Percentiles rank a stretch among this genome's conserved stretches.
Conservation (phyloP, 2,797 vertebrate genomes). For the Synaphobranchus kaupii region DNA sequence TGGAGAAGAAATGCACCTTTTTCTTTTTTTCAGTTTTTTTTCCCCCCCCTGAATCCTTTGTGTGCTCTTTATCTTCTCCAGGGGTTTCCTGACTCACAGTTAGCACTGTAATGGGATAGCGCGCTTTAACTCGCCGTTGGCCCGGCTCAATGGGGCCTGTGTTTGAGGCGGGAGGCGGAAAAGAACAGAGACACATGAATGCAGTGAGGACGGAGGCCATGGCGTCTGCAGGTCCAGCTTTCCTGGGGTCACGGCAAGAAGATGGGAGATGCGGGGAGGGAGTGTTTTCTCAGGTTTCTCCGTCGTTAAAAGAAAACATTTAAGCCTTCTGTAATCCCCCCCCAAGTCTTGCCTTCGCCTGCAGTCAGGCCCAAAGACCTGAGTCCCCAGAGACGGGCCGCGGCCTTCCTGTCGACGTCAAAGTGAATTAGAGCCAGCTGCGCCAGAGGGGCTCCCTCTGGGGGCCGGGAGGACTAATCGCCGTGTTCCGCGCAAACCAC, state of each 20-base stretch:
- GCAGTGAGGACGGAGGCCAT: constrained; percentile 46
- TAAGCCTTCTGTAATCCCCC: constrained; percentile 68
- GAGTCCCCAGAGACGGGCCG: constrained; percentile 60
- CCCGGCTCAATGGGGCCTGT: constrained; percentile 27
- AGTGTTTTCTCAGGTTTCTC: constrained; percentile 69
- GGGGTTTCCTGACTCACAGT: constrained; percentile 24
- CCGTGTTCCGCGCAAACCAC: constrained; percentile 64
- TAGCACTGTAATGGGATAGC: constrained; percentile 24
- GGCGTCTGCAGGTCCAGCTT: constrained; percentile 46
- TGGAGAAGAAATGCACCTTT: constrained; percentile 9
- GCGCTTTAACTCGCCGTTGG: constrained; percentile 48
- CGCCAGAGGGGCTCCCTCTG: constrained; percentile 68
- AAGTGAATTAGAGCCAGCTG: constrained; percentile 69
- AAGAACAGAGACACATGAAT: constrained; percentile 29
- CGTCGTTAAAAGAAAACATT: constrained; percentile 78
- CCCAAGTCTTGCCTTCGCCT: constrained; percentile 35
- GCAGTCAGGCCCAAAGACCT: constrained; percentile 32
- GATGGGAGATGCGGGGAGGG: constrained; percentile 56
- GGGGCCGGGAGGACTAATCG: constrained; percentile 77
- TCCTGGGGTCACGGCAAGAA: constrained; percentile 46
- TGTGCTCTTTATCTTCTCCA: constrained; percentile 18
- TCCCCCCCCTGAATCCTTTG: constrained; percentile 19
- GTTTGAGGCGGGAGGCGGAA: constrained; percentile 45
- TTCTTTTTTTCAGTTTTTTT: not conserved
- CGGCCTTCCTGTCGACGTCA: constrained; percentile 79